A percentile compares a stretch with the other conserved stretches of the same genome.
Evolutionary conservation across 2,113 vertebrate genomes (phyloP).

Genomic region (Eidolon helvum): DNA sequence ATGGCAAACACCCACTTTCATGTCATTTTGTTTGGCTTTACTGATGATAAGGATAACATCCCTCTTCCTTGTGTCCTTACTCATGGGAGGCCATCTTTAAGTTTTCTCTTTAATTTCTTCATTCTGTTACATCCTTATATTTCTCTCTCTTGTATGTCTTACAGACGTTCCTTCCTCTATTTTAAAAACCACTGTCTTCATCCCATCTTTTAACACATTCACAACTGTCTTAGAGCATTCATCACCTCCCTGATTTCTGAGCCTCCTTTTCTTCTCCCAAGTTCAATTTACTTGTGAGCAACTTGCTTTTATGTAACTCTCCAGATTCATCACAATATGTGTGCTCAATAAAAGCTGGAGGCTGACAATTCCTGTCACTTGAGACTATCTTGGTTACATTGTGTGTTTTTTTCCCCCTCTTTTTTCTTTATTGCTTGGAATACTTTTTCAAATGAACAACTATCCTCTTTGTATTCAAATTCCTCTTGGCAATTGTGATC

Average conservation of each 20-base stretch:
- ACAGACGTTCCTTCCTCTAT: neutral
- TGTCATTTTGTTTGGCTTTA: conserved; percentile 36
- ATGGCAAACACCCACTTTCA: neutral
- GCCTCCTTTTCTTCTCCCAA: neutral
- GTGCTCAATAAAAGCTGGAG: neutral
- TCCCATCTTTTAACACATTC: neutral
- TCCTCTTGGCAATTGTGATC: conserved; percentile 14
- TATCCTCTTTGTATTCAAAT: conserved; percentile 25
- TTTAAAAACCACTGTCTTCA: neutral
- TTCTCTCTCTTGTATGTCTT: neutral
- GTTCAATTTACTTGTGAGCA: neutral
- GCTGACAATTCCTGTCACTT: neutral
- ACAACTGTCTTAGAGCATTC: neutral
- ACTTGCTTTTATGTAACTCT: neutral
- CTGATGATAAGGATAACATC: neutral
- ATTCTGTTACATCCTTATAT: neutral
- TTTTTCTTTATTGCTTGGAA: conserved; percentile 17
- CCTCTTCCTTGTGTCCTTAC: neutral
- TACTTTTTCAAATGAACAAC: neutral
- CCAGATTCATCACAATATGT: neutral
- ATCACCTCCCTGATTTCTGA: neutral
- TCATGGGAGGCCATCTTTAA: neutral
- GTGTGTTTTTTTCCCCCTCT: neutral
- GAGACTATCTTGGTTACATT: neutral
- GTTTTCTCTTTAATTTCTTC: neutral